phyloP scores from a whole-genome alignment of 1,140 invertebrate species.

The Anagrus nilaparvatae region DNA sequence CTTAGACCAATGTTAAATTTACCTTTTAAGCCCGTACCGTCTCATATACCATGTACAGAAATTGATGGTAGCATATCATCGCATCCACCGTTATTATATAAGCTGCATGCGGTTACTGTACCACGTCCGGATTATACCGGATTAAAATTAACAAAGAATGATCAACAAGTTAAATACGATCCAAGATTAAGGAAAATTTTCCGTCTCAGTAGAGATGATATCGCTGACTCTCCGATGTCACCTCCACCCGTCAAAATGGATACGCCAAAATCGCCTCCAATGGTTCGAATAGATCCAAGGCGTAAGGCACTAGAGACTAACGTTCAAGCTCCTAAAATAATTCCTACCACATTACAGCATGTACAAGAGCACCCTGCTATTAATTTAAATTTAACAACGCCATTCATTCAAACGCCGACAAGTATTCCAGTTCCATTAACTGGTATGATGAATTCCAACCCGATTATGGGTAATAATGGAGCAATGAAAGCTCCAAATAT shows the following conservation, averaged over 20 bases:
- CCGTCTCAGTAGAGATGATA: slow-evolving; percentile 48
- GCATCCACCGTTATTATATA: slow-evolving; percentile 63
- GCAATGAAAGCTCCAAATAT: slow-evolving; percentile 13
- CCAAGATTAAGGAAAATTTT: slow-evolving; percentile 65
- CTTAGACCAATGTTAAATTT: slow-evolving; percentile 54
- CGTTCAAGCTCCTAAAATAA: slow-evolving; percentile 21
- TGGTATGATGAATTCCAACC: slow-evolving; percentile 37
- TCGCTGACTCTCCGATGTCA: slow-evolving; percentile 38
- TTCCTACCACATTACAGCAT: slow-evolving; percentile 14
- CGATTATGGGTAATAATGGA: slow-evolving; percentile 32
- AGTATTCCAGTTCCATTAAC: slow-evolving; percentile 4
- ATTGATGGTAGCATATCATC: slow-evolving; percentile 71
- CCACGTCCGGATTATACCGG: slow-evolving; percentile 64
- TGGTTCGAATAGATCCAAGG: slow-evolving; percentile 43
- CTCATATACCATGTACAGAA: slow-evolving; percentile 72
- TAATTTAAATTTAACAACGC: background rate
- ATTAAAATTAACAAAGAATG: slow-evolving; percentile 57
- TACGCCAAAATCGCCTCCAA: slow-evolving; percentile 35
- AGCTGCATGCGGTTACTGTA: slow-evolving; percentile 54
- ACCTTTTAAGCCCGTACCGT: slow-evolving; percentile 65
- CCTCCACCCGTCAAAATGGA: slow-evolving; percentile 33
- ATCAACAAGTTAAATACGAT: slow-evolving; percentile 59
- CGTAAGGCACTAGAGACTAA: slow-evolving; percentile 44
- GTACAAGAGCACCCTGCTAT: slow-evolving; percentile 11
- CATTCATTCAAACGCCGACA: slow-evolving; percentile 5